Evolutionary conservation across 1,140 invertebrate species (phyloP).

Genomic region (Drosophila melanica): DNA sequence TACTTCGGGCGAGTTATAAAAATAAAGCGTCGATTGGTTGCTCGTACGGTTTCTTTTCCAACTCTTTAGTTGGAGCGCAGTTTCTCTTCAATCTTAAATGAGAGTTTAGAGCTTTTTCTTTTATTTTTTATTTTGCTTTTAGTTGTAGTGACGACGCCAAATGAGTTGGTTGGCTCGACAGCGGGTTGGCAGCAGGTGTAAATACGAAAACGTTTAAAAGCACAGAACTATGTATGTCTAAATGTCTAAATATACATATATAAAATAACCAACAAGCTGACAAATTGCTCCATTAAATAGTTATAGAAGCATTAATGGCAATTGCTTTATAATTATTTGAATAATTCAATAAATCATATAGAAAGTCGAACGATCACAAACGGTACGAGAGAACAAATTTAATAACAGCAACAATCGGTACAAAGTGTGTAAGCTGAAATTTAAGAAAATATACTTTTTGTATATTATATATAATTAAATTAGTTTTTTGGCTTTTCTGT

Average conservation of each 20-base stretch:
- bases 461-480: conserved; percentile 2
- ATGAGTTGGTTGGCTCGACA: conserved; percentile 41
- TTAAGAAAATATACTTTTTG: conserved; percentile 12
- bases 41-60: not conserved
- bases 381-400: conserved; percentile 3
- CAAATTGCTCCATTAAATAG: conserved; percentile 13
- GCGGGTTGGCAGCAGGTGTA: conserved; percentile 45
- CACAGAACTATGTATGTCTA: conserved; percentile 19
- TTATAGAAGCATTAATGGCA: conserved; percentile 28
- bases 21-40: not conserved
- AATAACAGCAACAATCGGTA: conserved; percentile 4
- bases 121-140: conserved; percentile 22
- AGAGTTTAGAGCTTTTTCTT: conserved; percentile 11
- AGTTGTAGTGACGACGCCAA: conserved; percentile 42
- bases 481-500: not conserved
- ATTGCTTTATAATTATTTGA: conserved; percentile 19
- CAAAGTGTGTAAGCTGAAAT: conserved; percentile 2
- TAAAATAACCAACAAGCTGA: not conserved
- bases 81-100: conserved; percentile 27
- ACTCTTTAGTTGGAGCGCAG: conserved; percentile 1
- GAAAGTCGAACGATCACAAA: conserved; percentile 15
- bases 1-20: not conserved
- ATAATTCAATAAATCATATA: conserved; percentile 14
- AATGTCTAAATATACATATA: conserved; percentile 1
- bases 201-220: conserved; percentile 35